These are phyloP conservation scores for Macroglossus sobrinus DNA, from an alignment of 2,113 vertebrate species.

Conservation along the genomic window DNA sequence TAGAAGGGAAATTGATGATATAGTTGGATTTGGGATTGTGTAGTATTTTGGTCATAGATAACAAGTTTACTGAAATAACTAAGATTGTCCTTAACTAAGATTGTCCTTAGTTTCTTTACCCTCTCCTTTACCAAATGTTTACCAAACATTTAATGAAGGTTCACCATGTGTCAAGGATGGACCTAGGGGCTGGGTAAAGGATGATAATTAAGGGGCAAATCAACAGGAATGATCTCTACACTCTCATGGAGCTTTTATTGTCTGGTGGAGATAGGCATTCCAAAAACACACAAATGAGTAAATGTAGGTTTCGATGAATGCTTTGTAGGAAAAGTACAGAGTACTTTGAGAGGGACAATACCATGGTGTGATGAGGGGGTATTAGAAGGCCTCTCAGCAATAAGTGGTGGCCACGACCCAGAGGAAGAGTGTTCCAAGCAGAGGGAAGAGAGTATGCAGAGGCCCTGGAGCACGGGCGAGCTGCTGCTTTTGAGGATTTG, in stretches of 20 bases:
- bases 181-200: background rate
- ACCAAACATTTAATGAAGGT: background rate
- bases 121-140: no score
- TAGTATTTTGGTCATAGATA: background rate
- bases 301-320: background rate
- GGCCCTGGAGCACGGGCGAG: background rate
- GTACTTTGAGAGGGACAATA: background rate
- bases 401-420: background rate
- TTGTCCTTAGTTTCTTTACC: background rate
- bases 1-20: background rate
- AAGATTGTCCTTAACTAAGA: background rate
- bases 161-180: background rate
- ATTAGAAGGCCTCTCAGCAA: background rate
- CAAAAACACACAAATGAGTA: background rate
- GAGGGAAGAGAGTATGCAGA: background rate
- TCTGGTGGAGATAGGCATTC: background rate
- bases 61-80: background rate
- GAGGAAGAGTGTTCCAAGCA: background rate
- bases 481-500: background rate
- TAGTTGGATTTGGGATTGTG: background rate
- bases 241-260: background rate
- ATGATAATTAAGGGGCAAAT: background rate
- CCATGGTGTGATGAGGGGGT: background rate
- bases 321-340: background rate
- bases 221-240: no score